Evolutionary conservation across 2,113 vertebrate genomes (phyloP), one percentile per base, ranked within the genome.

Genomic region (Poeciliopsis occidentalis): DNA sequence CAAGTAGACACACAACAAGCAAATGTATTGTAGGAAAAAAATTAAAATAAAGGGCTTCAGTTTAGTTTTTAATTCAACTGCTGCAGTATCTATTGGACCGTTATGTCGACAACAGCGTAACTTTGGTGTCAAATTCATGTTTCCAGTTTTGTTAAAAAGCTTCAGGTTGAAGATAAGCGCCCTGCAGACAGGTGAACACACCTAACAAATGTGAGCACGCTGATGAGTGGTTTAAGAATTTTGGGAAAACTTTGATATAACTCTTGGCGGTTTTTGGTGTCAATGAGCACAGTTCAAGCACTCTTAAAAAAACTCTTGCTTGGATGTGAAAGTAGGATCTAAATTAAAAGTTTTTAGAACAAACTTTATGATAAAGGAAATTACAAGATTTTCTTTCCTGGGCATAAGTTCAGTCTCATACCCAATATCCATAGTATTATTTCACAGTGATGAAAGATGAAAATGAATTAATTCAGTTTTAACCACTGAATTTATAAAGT

Each of bases 1-100:
- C 34, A 75, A 39, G 73, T 67, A 64, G 61, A 11, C 68, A 63
- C 32, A 17, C 26, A 54, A 64, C 66, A 81, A 84, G 51, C 12
- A 34, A 4, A 39, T n/a, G 72, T 61, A 62, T 44, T 83, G 85
- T 80, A 26, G 34, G 73, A 29, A 27, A 29, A 24, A 47, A 34
- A 27, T 29, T 19, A 15, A 17, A 34, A 70, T 70, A 86, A 69
- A 47, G 31, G 64, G 64, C 73, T 66, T 77, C 39, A 24, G 60
- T 60, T 64, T 22, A 6, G 30, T 22, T 63, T 69, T 75, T 31
- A 57, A 57, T 44, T 31, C 47, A 34, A 30, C 32, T 5, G 34
- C 4, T 57, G 29, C n/a, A 47, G 44, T 47, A 19, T 19, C 44
- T 22, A 2, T 47, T 19, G 44, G 15, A 19, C 44, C 5, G 44